Evolutionary conservation across 53 echinoderm and acorn worm genomes (phyloP), one percentile per base, ranked within the genome.

Genomic region (Arbacia lixula): DNA sequence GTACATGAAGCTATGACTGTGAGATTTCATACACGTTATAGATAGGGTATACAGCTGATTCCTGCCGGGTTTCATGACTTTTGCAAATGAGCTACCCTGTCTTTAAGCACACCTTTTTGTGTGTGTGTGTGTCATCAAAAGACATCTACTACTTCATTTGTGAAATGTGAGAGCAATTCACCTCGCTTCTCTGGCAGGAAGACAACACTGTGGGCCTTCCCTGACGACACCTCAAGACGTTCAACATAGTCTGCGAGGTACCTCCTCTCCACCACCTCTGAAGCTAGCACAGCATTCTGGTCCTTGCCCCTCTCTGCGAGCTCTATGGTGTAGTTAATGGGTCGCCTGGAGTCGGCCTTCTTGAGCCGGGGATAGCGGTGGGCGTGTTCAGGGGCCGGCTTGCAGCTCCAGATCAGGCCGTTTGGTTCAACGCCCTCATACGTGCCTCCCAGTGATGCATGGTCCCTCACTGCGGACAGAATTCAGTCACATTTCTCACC

Each of bases 331-430:
- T 81, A 81, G 30, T 42, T 81, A 17, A 81, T 20, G 2, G 82
- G 82, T 3, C 21, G n/a, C 21, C 62, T 81, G 42, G 82, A 62
- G 34, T 81, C 82, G 17, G 62, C 34, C 62, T 81, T 81, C 50
- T 61, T 63, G 8, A 81, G n/a, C 30, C 82, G 26, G 2, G 82
- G 82, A 41, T 81, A 81, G 12, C 41, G 43, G 28, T 81, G 82
- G 35, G 82, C 82, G 11, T 42, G 32, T 19, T 62, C 82, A 6
- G 82, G 82, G 16, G 46, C 64, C 2, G 82, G 82, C 43, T 81
- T 62, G 40, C 82, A 81, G 65, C 82, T 81, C 82, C 82, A 81
- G 41, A 81, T 81, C 33, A 81, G 22, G n/a, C 82, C 82, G 63
- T 63, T 81, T 19, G 82, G 82, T 36, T 81, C 82, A 9, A 81